Base-by-base conservation (phyloP, 2,113 vertebrate species). In the Cynoglossus semilaevis region DNA sequence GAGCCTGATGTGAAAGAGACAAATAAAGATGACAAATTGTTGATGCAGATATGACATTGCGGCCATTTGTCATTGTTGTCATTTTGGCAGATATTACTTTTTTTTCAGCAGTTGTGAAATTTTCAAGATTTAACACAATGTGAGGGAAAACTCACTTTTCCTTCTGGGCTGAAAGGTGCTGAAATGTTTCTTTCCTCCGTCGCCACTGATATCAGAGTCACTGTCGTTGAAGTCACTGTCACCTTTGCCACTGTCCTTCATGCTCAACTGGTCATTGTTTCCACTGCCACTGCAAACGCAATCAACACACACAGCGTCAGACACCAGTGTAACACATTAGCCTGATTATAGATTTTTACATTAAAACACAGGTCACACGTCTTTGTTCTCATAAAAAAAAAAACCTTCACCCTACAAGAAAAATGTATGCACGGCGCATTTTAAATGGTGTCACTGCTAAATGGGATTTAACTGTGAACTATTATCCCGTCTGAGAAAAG, bases 171-270 rank as follows among this genome's bases (percentile, higher is more conserved):
- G 87, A 46, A 88, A 85, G 47, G 87, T 79, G 42, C 65, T 83
- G 52, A 79, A 70, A 72, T 56, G 57, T 41, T 86, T 91, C 66
- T 82, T 92, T 35, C 83, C 68, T 52, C 72, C 85, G 15, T 90
- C 87, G 13, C 79, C 76, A 13, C 85, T 88, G 69, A 73, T 72
- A 61, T 87, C 76, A 8, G 87, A 92, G 79, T 87, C 85, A 8
- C 85, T 91, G 74, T 90, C 91, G 44, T 91, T 94, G 77, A 87
- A 91, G 79, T 92, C 88, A 18, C 88, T 88, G 68, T 92, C 86
- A 77, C 88, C 78, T 92, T 90, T 91, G 13, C 89, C 89, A 12
- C 86, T 93, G 83, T 89, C 91, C 85, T 92, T 94, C 85, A 90
- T 46, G 53, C 86, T 91, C 84, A 88, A 79, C 74, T 93, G 91